phyloP scores from a whole-genome alignment of 1,140 invertebrate genomes.

The Aphaenogaster rudis region DNA sequence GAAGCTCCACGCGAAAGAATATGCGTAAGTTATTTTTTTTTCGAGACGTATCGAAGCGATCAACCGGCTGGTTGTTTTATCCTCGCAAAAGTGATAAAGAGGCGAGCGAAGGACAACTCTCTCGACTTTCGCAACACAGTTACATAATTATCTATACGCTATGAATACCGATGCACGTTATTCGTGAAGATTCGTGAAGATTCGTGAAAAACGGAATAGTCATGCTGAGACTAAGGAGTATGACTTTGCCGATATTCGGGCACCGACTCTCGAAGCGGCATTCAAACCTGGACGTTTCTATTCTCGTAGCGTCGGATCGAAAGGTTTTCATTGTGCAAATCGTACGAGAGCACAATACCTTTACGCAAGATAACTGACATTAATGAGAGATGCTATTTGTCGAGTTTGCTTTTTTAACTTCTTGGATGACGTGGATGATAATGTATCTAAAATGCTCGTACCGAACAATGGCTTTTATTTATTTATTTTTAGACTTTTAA shows the following conservation, averaged over 20 bases:
- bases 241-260: constrained; percentile 11
- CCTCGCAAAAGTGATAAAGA: constrained; percentile 33
- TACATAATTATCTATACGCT: constrained; percentile 46
- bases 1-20: neutral
- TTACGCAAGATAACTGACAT: constrained; percentile 21
- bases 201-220: constrained; percentile 8
- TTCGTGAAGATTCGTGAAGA: neutral
- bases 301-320: neutral
- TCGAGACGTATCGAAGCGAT: neutral
- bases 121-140: constrained; percentile 25
- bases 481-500: neutral
- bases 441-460: neutral
- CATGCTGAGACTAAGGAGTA: constrained; percentile 5
- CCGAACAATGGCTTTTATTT: neutral
- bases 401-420: neutral
- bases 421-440: neutral
- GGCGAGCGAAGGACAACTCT: constrained; percentile 21
- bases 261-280: neutral
- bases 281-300: constrained; percentile 28
- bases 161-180: neutral
- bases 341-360: neutral
- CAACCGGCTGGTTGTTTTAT: neutral
- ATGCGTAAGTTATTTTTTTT: neutral
- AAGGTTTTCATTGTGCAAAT: neutral
- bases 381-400: constrained; percentile 22